Evolutionary conservation across 2,797 vertebrate genomes (phyloP).

Genomic region (Myripristis jacobus): DNA sequence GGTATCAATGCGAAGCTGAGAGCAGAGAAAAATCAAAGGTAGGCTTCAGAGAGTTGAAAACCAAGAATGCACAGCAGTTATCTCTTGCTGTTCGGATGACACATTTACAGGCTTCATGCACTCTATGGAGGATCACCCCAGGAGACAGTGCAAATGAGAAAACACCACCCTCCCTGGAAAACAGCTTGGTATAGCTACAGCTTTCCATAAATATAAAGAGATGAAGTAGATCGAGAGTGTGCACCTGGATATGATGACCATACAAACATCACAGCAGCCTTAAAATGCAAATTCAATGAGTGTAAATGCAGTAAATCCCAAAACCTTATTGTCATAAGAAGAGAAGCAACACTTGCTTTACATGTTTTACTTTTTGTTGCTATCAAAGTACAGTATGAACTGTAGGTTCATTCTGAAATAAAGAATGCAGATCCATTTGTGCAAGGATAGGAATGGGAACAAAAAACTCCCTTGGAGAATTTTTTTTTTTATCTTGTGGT

Average conservation of each 20-base stretch:
- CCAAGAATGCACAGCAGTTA: constrained; percentile 71
- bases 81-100: constrained; percentile 72
- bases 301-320: not conserved
- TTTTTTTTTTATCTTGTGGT: not conserved
- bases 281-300: constrained; percentile 3
- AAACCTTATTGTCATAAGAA: not conserved
- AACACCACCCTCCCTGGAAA: constrained; percentile 20
- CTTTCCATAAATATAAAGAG: not conserved
- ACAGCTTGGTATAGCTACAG: constrained; percentile 8
- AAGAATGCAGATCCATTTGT: too few relatives aligned
- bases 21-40: constrained; percentile 74
- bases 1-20: constrained; percentile 75
- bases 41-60: constrained; percentile 69
- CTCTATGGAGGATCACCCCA: constrained; percentile 46
- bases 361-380: too few relatives aligned
- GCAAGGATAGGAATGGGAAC: too few relatives aligned
- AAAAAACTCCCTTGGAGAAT: too few relatives aligned
- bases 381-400: too few relatives aligned
- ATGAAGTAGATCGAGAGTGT: not conserved
- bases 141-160: constrained; percentile 47
- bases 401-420: too few relatives aligned
- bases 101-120: constrained; percentile 56
- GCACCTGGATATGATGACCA: not conserved
- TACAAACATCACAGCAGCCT: not conserved
- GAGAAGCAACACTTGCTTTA: too few relatives aligned